A percentile compares a stretch with the other conserved stretches of the same genome.
Conservation (phyloP, 2,888 invertebrate species). For the Tigriopus californicus region DNA sequence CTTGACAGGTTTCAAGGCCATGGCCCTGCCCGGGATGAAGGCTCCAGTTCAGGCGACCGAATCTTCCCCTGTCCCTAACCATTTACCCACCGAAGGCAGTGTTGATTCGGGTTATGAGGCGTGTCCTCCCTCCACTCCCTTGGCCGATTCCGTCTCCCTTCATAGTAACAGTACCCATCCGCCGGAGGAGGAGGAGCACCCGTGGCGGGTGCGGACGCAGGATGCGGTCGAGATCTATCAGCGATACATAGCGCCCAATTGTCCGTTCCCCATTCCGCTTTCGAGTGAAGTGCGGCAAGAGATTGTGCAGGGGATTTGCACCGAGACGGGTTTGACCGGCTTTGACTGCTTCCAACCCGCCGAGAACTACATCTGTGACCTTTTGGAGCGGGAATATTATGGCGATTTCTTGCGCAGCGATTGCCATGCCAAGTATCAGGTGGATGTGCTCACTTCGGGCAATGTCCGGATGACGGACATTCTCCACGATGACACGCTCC, state of each 20-base stretch:
- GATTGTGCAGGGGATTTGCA: slow-evolving; percentile 5
- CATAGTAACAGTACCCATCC: too few species aligned
- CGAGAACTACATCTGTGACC: neutral
- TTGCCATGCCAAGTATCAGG: neutral
- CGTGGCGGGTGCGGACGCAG: neutral
- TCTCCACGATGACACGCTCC: neutral
- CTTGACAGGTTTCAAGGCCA: neutral
- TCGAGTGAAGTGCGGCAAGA: neutral
- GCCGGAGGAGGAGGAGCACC: too few species aligned
- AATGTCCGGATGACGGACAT: neutral
- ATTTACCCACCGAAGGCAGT: neutral
- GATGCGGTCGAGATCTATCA: slow-evolving; percentile 5
- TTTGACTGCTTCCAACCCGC: neutral
- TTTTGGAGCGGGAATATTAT: neutral
- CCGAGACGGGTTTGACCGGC: neutral
- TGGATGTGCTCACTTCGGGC: neutral
- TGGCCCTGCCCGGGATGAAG: neutral
- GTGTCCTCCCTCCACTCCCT: neutral
- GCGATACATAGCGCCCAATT: slow-evolving; percentile 2
- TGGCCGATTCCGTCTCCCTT: neutral
- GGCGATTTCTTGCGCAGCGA: neutral
- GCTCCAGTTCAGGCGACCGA: too few species aligned
- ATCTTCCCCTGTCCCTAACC: too few species aligned
- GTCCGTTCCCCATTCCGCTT: neutral
- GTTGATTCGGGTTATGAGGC: neutral